Evolutionary conservation across 2,113 vertebrate species (phyloP), one percentile per base, ranked within the genome.

Genomic region (Tragelaphus strepsiceros): DNA sequence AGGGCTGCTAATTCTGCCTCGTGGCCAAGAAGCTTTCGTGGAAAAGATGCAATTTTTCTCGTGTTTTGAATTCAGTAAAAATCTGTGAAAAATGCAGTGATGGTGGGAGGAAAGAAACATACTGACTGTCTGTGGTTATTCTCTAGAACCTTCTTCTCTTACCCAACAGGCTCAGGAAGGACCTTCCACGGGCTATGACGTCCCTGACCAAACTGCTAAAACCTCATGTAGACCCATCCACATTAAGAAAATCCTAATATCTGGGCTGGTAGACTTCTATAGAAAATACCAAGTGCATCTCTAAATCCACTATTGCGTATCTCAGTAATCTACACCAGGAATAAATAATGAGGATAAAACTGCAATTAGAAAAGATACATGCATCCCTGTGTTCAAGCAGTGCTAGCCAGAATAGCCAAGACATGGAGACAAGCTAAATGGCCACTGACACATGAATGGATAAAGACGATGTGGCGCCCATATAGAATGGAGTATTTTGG

Each of bases 271-370:
- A 88, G 53, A 71, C 49, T 8, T 67, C 46, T 85, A 62, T 86
- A 56, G 28, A 92, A 59, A 43, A 71, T 61, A 71, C 2, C 51
- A 84, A n/a, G 51, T 59, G 77, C 7, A 13, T 86, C 19, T 92
- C 89, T 90, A 97, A 90, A 53, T 39, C 53, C 6, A 59, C 1
- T 74, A 8, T 39, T 80, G n/a, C 39, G 3, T 92, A 84, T 51
- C 26, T 78, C 49, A 93, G n/a, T 28, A 85, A 67, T 84, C 35
- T 58, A 80, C 30, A 61, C 49, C 84, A 59, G 93, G 91, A 89
- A 24, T 39, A 87, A 84, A 43, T 5, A 0, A 91, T 11, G 6
- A n/a, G 61, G 80, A 53, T 17, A 82, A 82, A 81, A 53, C 28
- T n/a, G 4, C 51, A 82, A 53, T 13, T 53, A 21, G 30, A 82